Evolutionary conservation across 2,113 vertebrate genomes (phyloP), one percentile per base, ranked within the genome.

Genomic region (Ploceus nigricollis): DNA sequence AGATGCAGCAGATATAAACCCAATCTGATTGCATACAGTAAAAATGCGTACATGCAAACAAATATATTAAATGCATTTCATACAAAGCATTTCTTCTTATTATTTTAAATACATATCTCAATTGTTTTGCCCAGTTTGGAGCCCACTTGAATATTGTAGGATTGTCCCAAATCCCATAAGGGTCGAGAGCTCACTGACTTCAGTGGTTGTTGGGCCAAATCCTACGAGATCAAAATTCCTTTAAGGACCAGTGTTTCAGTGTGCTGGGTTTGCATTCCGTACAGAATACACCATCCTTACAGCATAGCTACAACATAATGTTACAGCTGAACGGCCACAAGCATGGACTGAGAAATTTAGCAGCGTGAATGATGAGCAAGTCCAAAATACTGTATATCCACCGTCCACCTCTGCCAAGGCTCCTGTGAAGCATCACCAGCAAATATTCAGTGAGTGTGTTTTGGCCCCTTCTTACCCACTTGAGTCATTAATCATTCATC

Each of bases 181-280:
- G 95, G 89, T 97, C 78, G 88, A 95, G 84, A 93, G 63, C 94
- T 95, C 66, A 27, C 60, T 96, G 94, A 84, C 77, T 95, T 87
- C 71, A 87, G 78, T 75, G 83, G 86, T 86, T 83, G 76, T 90
- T 94, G 78, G 93, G 89, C 87, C 71, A 91, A 84, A 78, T 93
- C 70, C 80, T 84, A 85, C 2, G 2, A 94, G 82, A 95, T 60
- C 77, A 92, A 72, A 89, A 95, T 91, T 94, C 91, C 88, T 92
- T 82, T 71, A 70, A 89, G 39, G 68, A 94, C 71, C 73, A 93
- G 47, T 33, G 84, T 87, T 97, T 88, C 81, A 93, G 35, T 37
- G 44, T 64, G 78, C 56, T 86, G 86, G 51, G 64, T 86, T 87
- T 85, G 85, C 75, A 88, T 91, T 95, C 89, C 27, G 0, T 14